Base-by-base conservation (phyloP, 2,113 vertebrate species). In the Pterophyllum scalare region DNA sequence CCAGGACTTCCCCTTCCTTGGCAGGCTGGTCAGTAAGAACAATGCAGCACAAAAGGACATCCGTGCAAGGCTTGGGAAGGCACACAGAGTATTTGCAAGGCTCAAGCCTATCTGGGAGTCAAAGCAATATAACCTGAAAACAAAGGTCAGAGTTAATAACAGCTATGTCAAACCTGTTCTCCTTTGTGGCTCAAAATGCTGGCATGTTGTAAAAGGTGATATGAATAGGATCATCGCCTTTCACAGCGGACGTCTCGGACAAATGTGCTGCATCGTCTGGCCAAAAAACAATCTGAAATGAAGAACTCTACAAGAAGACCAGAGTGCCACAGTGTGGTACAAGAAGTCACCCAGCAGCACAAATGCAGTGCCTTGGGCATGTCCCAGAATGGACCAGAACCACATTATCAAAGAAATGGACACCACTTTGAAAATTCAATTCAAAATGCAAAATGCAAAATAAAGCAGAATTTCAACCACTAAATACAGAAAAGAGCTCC, bases 91-190 rank as follows among this genome's bases (percentile, higher is more conserved):
- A 70, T 52, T 52, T 70, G 24, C 65, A 70, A 52, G 65, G 49
- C 65, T 70, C 43, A 43, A 70, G 3, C 49, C 65, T 24, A 28
- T 52, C 65, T 70, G 24, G 24, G 43, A 70, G 24, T 70, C 65
- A 49, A 49, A 67, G 9, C 40, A 49, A 49, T 67, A 67, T 67
- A 49, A 49, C 40, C 1, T 49, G 40, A 67, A 28, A 49, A 67
- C 64, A 67, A 67, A 19, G 64, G 40, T 67, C 64, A 49, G 64
- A 49, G 40, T 67, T 67, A 67, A 67, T 67, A 67, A 67, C 64
- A 49, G 22, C 64, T 22, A 49, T 67, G 40, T 67, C 24, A 28
- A 67, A 9, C 22, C 64, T 49, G 64, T 9, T 49, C 64, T 67
- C 9, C 40, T 67, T 67, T 40, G 26, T 67, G 22, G 26, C 15